These are phyloP conservation scores for Kuschelorhynchus macadamiae DNA, from an alignment of 2,888 invertebrate genomes.

Conservation along the genomic window DNA sequence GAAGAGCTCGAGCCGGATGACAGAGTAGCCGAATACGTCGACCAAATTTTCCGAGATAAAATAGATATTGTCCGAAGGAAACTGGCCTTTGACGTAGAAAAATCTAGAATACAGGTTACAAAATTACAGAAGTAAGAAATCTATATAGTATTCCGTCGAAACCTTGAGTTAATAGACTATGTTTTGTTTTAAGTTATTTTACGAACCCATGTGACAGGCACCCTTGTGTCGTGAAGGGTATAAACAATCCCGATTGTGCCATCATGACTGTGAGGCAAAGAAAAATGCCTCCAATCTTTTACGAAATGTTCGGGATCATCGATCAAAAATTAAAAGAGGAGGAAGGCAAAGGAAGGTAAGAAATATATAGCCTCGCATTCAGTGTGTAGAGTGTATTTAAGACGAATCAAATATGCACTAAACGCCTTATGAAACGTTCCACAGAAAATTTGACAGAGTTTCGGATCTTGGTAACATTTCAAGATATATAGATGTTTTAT, in stretches of 20 bases:
- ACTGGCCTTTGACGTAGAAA: conserved; percentile 79
- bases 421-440: too few species aligned
- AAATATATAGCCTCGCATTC: too few species aligned
- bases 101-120: conserved; percentile 73
- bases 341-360: conserved; percentile 72
- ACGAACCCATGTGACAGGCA: conserved; percentile 77
- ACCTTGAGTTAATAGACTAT: not conserved
- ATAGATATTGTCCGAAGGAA: conserved; percentile 76
- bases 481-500: too few species aligned
- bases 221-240: conserved; percentile 74
- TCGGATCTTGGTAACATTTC: too few species aligned
- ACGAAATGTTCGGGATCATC: conserved; percentile 72
- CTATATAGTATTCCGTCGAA: not conserved
- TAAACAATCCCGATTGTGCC: conserved; percentile 68
- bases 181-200: conserved; percentile 69
- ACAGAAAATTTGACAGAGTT: too few species aligned
- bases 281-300: conserved; percentile 73
- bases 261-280: conserved; percentile 77
- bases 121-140: conserved; percentile 55
- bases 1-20: conserved; percentile 78
- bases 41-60: conserved; percentile 73
- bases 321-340: conserved; percentile 74
- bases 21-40: conserved; percentile 76
- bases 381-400: too few species aligned
- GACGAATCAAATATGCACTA: too few species aligned